A percentile compares a stretch with the other conserved stretches of the same genome.
Conservation (phyloP, 2,113 vertebrate species). For the Colius striatus region DNA sequence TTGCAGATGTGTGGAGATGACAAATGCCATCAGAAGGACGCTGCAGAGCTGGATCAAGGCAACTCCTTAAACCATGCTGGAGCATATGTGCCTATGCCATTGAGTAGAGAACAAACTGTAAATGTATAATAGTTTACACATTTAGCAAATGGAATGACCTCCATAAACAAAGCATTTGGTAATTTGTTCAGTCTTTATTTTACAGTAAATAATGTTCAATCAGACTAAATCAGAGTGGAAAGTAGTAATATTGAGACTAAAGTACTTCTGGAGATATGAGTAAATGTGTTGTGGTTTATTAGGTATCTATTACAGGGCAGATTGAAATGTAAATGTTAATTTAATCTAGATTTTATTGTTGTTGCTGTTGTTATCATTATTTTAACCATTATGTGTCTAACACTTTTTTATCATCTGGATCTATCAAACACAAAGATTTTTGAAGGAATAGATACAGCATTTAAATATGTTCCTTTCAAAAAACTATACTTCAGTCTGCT, state of each 20-base stretch:
- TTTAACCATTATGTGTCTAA: background rate
- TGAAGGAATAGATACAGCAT: background rate
- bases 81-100: background rate
- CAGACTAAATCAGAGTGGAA: background rate
- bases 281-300: background rate
- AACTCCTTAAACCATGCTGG: background rate
- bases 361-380: background rate
- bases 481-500: background rate
- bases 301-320: background rate
- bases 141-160: background rate
- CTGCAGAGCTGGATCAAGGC: background rate
- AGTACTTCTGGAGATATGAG: background rate
- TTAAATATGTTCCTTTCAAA: background rate
- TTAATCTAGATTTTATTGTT: background rate
- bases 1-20: background rate
- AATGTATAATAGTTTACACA: background rate
- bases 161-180: background rate
- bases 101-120: background rate
- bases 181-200: background rate
- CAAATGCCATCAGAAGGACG: background rate
- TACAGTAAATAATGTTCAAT: background rate
- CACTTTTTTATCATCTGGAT: background rate
- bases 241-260: background rate
- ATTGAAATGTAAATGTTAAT: background rate
- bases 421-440: background rate